Percentiles rank a stretch among this genome's conserved stretches.
phyloP scores from a whole-genome alignment of 2,797 vertebrate species.

The Acrossocheilus fasciatus region DNA sequence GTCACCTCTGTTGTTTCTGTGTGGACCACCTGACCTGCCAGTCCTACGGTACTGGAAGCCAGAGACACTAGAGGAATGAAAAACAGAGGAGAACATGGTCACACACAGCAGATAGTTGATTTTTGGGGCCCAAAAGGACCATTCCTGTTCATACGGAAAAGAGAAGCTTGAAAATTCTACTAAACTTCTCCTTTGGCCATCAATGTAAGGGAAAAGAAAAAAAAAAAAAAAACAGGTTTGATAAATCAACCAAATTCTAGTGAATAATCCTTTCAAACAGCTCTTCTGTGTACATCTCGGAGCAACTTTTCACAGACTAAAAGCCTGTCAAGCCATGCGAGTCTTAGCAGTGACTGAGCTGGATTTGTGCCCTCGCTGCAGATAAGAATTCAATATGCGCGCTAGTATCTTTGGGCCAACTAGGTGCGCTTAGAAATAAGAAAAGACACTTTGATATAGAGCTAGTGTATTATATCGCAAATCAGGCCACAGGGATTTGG shows the following conservation, averaged over 20 bases:
- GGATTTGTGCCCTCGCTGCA: constrained; percentile 20
- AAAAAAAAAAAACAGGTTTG: not conserved
- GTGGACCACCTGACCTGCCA: constrained; percentile 97
- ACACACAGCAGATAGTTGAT: not conserved
- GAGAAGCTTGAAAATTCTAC: not conserved
- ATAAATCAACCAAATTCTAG: not conserved
- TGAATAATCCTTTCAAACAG: not conserved
- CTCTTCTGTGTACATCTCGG: not conserved
- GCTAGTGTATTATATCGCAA: constrained; percentile 32
- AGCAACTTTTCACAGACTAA: constrained; percentile 15
- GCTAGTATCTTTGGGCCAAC: constrained; percentile 22
- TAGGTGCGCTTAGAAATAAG: constrained; percentile 17
- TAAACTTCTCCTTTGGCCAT: not conserved
- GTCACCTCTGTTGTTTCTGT: constrained; percentile 95
- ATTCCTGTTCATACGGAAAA: not conserved
- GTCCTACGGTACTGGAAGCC: constrained; percentile 94
- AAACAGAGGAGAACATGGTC: constrained; percentile 31
- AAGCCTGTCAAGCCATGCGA: not conserved
- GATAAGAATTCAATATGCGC: constrained; percentile 11
- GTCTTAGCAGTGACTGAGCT: constrained; percentile 32
- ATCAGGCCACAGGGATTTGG: constrained; percentile 39
- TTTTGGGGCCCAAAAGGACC: not conserved
- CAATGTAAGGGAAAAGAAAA: not conserved
- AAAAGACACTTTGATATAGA: constrained; percentile 46
- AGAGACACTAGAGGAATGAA: constrained; percentile 86